Evolutionary conservation across 2,113 vertebrate genomes (phyloP).

Genomic region (Tursiops truncatus): DNA sequence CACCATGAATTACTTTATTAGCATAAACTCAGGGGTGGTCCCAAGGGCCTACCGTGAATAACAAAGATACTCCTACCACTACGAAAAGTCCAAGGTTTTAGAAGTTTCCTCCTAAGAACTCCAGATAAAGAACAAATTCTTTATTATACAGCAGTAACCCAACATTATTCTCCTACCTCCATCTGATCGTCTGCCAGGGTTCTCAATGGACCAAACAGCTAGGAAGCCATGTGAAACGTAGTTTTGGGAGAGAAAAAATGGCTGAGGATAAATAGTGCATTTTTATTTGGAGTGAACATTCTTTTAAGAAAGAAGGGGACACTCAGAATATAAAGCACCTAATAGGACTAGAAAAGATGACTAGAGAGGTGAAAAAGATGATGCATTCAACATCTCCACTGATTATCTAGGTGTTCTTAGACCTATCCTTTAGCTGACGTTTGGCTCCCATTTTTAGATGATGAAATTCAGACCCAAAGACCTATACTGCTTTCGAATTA

Average conservation of each 20-base stretch:
- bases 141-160: background rate
- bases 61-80: background rate
- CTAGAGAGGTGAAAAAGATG: background rate
- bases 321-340: background rate
- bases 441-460: background rate
- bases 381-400: background rate
- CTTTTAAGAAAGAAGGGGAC: background rate
- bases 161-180: background rate
- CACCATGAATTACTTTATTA: background rate
- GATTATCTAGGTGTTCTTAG: background rate
- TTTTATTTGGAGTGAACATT: background rate
- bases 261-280: background rate
- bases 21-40: background rate
- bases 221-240: background rate
- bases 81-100: background rate
- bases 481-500: background rate
- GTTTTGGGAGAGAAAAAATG: background rate
- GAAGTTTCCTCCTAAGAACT: background rate
- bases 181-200: background rate
- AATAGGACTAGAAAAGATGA: background rate
- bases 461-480: background rate
- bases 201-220: background rate
- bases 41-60: background rate
- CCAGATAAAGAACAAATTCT: background rate
- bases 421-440: background rate